These are phyloP conservation scores for Campoletis raptor DNA, from an alignment of 2,888 invertebrate species.

Conservation along the genomic window DNA sequence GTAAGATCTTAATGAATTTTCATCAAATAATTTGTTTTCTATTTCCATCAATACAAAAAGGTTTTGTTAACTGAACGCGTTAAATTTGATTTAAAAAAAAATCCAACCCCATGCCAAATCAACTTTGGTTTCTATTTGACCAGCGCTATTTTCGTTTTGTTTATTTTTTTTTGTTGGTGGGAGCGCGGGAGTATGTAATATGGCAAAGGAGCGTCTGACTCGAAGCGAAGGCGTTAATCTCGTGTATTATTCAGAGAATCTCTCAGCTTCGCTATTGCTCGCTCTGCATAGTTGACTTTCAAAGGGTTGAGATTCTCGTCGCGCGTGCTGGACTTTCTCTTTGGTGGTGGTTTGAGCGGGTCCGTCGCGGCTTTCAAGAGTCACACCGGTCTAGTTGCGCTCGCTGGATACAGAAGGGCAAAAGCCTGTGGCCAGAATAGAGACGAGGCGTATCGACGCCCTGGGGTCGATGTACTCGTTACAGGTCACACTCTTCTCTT, in stretches of 20 bases:
- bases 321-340: conserved; percentile 42
- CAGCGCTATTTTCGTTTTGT: not conserved
- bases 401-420: conserved; percentile 49
- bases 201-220: conserved; percentile 50
- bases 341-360: conserved; percentile 33
- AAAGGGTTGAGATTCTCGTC: conserved; percentile 50
- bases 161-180: not conserved
- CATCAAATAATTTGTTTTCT: not conserved
- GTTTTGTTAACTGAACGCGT: not conserved
- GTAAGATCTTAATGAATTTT: no score
- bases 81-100: not conserved
- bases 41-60: not conserved
- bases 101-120: not conserved
- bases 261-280: conserved; percentile 54
- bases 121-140: not conserved
- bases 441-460: conserved; percentile 56
- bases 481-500: conserved; percentile 36
- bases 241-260: conserved; percentile 73
- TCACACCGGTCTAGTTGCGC: conserved; percentile 41
- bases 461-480: conserved; percentile 59
- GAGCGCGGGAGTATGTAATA: not conserved
- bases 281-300: conserved; percentile 36
- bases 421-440: conserved; percentile 38
- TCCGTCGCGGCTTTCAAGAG: conserved; percentile 48
- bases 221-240: conserved; percentile 71